Evolutionary conservation across 2,888 invertebrate species (phyloP).

Genomic region (Drosophila demipolita): DNA sequence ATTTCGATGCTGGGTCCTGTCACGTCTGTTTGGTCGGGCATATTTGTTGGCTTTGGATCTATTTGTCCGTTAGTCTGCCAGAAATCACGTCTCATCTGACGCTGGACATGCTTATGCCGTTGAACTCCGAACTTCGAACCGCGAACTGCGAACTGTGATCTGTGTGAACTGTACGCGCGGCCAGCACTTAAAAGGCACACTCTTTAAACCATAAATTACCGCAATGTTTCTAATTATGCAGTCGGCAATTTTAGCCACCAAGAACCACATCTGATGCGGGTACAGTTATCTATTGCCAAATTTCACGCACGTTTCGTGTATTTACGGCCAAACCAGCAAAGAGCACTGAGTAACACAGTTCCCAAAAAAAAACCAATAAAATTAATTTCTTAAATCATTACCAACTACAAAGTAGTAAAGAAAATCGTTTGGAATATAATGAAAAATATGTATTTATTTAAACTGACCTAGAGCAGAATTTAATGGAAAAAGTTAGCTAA

Average conservation of each 20-base stretch:
- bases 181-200: conserved; percentile 27
- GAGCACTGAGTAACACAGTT: conserved; percentile 33
- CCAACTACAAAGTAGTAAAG: neutral
- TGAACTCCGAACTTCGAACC: conserved; percentile 42
- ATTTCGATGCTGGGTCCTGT: conserved; percentile 43
- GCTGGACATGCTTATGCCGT: conserved; percentile 49
- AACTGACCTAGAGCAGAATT: neutral
- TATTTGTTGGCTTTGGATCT: conserved; percentile 36
- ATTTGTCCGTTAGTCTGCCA: conserved; percentile 38
- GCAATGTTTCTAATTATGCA: conserved; percentile 52
- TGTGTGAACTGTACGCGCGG: conserved; percentile 29
- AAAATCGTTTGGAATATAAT: neutral
- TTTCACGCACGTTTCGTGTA: conserved; percentile 50
- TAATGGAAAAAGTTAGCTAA: neutral
- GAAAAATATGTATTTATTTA: neutral
- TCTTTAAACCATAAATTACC: conserved; percentile 63
- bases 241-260: conserved; percentile 21
- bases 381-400: neutral
- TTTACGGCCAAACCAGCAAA: conserved; percentile 24
- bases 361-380: neutral
- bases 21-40: conserved; percentile 50
- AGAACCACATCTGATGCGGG: conserved; percentile 32
- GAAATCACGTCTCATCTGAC: conserved; percentile 60
- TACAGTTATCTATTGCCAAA: conserved; percentile 59
- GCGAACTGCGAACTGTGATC: conserved; percentile 29